Base-by-base conservation (phyloP, 2,888 invertebrate genomes). In the Eupithecia inturbata region DNA sequence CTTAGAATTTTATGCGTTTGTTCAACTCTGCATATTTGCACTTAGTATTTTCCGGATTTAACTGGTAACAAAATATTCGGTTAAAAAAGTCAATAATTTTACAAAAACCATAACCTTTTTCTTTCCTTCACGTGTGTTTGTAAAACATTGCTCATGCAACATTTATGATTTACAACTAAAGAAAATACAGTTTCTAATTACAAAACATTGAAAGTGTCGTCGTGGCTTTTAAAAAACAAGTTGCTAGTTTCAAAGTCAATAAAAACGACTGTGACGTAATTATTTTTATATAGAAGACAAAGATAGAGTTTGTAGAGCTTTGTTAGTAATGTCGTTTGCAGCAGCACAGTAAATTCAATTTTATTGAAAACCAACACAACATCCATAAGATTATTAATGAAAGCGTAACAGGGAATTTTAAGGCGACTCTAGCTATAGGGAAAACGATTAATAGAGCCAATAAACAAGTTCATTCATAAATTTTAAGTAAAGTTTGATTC, bases 121-220 rank as follows among this genome's bases (percentile, higher is more conserved):
- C 9, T 45, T 12, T 57, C 3, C n/a, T 19, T 71, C 68, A 39
- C 60, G 68, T 75, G 72, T 75, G 75, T 71, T 75, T 73, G 72
- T 70, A 75, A 70, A 72, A 70, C 12, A 19, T 49, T 57, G 57
- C n/a, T 53, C 10, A 28, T 19, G 22, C 14, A 14, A 39, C 6
- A 39, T 26, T 12, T 66, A 64, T 63, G 28, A 31, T 33, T n/a
- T 9, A 63, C 28, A 33, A 63, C 19, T 9, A 62, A 31, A 62
- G 0, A 62, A 62, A 62, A 62, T 31, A 10, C n/a, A 31, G 28
- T 60, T 26, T 60, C 12, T 16, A 31, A 33, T 4, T 33, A n/a
- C n/a, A 63, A 63, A 36, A 64, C 33, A 26, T 26, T 53, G 9
- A 63, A 19, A 63, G 19, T 63, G 3, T 1, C 12, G 12, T 14